Evolutionary conservation across 2,113 vertebrate species (phyloP).

Genomic region (Aptenodytes forsteri): DNA sequence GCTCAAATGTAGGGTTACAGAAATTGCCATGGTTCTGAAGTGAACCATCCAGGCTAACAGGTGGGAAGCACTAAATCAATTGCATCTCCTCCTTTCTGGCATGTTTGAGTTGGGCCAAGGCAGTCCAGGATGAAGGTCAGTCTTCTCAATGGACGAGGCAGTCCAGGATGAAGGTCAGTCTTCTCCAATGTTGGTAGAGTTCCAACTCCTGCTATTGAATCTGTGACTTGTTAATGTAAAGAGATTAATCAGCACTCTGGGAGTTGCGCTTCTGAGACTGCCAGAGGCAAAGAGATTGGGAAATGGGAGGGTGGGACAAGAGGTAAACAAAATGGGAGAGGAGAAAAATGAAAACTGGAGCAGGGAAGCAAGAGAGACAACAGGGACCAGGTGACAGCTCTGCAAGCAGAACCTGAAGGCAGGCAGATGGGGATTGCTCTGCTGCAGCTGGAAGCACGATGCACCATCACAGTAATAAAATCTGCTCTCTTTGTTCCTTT

Average conservation of each 20-base stretch:
- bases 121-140: conserved; percentile 11
- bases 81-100: background rate
- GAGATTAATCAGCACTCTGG: conserved; percentile 8
- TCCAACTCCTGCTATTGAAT: conserved; percentile 11
- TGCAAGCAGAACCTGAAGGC: background rate
- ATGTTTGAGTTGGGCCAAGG: background rate
- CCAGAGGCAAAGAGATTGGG: conserved; percentile 10
- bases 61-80: background rate
- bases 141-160: background rate
- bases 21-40: background rate
- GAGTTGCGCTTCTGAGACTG: background rate
- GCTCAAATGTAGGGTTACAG: background rate
- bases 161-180: conserved; percentile 6
- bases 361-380: background rate
- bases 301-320: background rate
- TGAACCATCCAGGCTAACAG: background rate
- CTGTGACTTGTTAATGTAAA: background rate
- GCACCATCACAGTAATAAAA: background rate
- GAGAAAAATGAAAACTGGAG: background rate
- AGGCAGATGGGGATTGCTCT: background rate
- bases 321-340: background rate
- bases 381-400: background rate
- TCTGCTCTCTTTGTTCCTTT: background rate
- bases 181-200: background rate
- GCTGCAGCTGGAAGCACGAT: background rate